phyloP scores from a whole-genome alignment of 2,113 vertebrate genomes.

The Daphoenositta chrysoptera region DNA sequence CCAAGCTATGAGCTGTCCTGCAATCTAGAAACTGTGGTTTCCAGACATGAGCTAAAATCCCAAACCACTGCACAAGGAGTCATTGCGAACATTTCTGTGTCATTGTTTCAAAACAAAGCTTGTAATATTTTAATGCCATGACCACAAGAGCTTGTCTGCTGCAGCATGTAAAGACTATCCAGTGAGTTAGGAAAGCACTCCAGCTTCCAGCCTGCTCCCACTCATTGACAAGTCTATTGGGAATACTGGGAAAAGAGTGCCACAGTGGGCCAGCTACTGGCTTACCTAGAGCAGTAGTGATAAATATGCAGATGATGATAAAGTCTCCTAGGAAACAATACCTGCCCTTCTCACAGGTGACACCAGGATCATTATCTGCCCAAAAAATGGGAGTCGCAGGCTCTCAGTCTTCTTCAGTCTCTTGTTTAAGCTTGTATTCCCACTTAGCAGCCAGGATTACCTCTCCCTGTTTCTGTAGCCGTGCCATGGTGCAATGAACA shows the following conservation, averaged over 20 bases:
- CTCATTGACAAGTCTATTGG: not conserved
- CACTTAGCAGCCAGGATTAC: not conserved
- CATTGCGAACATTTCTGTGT: slow-evolving; percentile 53
- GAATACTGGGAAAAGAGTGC: not conserved
- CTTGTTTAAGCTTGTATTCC: not conserved
- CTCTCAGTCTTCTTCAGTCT: not conserved
- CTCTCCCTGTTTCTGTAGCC: not conserved
- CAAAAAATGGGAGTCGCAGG: not conserved
- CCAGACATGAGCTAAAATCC: slow-evolving; percentile 62
- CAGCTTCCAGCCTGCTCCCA: not conserved
- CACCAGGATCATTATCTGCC: not conserved
- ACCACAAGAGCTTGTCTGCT: slow-evolving; percentile 57
- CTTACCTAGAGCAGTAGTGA: not conserved
- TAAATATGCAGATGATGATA: not conserved
- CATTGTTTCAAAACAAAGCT: slow-evolving; percentile 71
- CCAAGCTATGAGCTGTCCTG: slow-evolving; percentile 63
- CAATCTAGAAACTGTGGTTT: slow-evolving; percentile 72
- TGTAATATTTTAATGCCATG: slow-evolving; percentile 64
- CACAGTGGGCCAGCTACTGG: not conserved
- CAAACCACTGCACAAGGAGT: slow-evolving; percentile 67
- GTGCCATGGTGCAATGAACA: rapidly evolving
- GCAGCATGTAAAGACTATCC: not conserved
- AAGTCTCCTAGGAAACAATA: not conserved
- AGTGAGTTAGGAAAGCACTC: slow-evolving; percentile 24
- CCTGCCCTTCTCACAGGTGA: not conserved